Evolutionary conservation across 1,140 invertebrate species (phyloP).

Genomic region (Leptinotarsa undecemlineata): DNA sequence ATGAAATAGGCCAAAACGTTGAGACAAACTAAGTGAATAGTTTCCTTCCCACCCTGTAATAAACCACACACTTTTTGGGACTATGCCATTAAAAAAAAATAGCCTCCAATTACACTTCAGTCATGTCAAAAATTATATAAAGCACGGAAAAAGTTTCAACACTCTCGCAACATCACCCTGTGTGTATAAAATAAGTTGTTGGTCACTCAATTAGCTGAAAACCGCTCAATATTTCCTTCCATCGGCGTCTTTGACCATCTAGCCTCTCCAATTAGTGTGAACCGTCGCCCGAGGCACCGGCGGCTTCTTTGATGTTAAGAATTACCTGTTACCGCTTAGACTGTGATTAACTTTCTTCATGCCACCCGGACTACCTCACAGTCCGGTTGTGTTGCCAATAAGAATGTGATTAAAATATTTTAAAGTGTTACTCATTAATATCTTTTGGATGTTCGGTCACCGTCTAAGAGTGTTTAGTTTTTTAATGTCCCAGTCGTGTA

Average conservation of each 20-base stretch:
- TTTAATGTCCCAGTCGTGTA: slow-evolving; percentile 33
- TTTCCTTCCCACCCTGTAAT: too few relatives aligned
- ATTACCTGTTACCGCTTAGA: slow-evolving; percentile 45
- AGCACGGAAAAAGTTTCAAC: neutral
- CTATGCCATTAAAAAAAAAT: too few relatives aligned
- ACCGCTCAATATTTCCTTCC: slow-evolving; percentile 56
- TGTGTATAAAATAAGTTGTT: slow-evolving; percentile 51
- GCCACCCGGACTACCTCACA: slow-evolving; percentile 20
- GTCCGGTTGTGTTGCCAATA: slow-evolving; percentile 23
- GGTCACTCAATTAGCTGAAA: slow-evolving; percentile 56
- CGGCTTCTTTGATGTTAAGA: slow-evolving; percentile 42
- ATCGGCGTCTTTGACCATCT: slow-evolving; percentile 54
- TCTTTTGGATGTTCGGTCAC: slow-evolving; percentile 20
- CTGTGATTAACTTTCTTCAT: slow-evolving; percentile 19
- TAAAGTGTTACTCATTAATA: slow-evolving; percentile 31
- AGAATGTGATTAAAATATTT: slow-evolving; percentile 34
- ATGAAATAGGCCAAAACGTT: too few relatives aligned
- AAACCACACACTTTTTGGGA: too few relatives aligned
- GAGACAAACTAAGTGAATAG: too few relatives aligned
- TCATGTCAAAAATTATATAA: too few relatives aligned
- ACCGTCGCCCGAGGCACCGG: slow-evolving; percentile 50
- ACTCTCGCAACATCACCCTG: neutral
- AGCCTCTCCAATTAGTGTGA: slow-evolving; percentile 56
- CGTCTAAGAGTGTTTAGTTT: slow-evolving; percentile 29
- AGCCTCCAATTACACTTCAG: too few relatives aligned